Conservation (phyloP, 2,888 invertebrate species). For the Smittia sp. region DNA sequence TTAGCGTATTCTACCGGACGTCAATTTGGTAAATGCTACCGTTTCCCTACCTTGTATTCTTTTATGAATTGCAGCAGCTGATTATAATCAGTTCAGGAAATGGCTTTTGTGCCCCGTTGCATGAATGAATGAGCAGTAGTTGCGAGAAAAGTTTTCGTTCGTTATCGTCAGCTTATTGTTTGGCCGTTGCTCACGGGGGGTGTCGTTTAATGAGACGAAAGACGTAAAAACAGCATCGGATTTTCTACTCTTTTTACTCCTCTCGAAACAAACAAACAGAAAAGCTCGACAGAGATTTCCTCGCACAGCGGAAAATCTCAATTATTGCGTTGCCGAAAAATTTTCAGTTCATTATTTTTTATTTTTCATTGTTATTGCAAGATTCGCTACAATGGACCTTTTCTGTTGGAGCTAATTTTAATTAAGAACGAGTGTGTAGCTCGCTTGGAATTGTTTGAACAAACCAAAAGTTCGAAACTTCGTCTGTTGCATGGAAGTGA, state of each 20-base stretch:
- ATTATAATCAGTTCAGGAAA: not conserved
- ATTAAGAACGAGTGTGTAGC: not conserved
- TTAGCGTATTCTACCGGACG: not conserved
- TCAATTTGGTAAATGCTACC: not conserved
- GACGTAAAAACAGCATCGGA: not conserved
- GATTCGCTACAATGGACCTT: slow-evolving; percentile 1
- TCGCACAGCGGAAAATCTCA: not conserved
- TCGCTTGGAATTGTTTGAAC: not conserved
- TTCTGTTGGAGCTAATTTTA: slow-evolving; percentile 4
- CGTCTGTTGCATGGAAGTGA: too few species aligned
- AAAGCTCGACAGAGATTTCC: not conserved
- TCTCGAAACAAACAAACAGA: not conserved
- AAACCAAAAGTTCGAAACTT: not conserved
- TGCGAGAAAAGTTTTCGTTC: not conserved
- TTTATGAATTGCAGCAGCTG: not conserved
- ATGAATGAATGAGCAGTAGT: not conserved
- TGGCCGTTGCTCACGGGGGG: not conserved
- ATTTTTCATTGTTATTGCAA: slow-evolving; percentile 14
- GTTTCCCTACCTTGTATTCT: not conserved
- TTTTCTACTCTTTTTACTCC: not conserved
- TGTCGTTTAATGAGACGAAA: slow-evolving; percentile 5
- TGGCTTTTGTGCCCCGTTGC: not conserved
- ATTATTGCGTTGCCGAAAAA: not conserved
- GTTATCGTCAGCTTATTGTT: not conserved
- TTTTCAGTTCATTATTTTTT: slow-evolving; percentile 34